Conservation (phyloP, 2,888 invertebrate species). For the Pristionchus exspectatus region DNA sequence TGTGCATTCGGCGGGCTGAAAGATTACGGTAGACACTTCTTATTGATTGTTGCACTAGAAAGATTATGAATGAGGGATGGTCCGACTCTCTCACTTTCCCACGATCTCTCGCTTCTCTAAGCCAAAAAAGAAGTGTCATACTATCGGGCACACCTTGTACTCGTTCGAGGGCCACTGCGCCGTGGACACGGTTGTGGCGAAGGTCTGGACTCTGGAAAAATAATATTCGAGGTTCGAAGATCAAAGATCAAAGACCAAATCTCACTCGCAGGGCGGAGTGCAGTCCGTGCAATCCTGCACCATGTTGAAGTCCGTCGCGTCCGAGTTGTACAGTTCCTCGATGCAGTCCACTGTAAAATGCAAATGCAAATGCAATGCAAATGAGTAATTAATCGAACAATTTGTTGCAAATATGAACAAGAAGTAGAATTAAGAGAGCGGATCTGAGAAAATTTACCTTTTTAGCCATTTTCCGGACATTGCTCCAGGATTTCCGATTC, state of each 20-base stretch:
- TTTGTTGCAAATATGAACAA: too few species aligned
- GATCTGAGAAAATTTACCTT: too few species aligned
- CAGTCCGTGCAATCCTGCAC: constrained; percentile 57
- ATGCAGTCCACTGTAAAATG: constrained; percentile 42
- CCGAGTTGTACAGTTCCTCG: constrained; percentile 11
- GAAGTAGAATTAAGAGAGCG: too few species aligned
- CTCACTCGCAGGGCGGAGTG: constrained; percentile 61
- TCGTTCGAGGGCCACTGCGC: constrained; percentile 64
- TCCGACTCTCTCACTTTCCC: too few species aligned
- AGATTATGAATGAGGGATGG: too few species aligned
- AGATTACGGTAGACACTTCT: neutral
- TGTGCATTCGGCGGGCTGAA: constrained; percentile 74
- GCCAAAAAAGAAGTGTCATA: neutral
- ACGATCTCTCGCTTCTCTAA: too few species aligned
- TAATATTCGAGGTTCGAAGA: neutral
- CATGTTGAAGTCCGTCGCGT: constrained; percentile 54
- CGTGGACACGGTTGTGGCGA: constrained; percentile 61
- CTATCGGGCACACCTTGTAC: constrained; percentile 44
- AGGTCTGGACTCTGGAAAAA: constrained; percentile 58
- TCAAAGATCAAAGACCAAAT: neutral
- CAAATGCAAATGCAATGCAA: too few species aligned
- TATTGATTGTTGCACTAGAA: too few species aligned
- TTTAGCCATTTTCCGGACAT: too few species aligned
- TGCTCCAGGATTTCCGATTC: too few species aligned
- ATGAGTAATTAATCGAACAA: too few species aligned